Conservation (phyloP, 2,888 invertebrate species). For the Andrena fulva region DNA sequence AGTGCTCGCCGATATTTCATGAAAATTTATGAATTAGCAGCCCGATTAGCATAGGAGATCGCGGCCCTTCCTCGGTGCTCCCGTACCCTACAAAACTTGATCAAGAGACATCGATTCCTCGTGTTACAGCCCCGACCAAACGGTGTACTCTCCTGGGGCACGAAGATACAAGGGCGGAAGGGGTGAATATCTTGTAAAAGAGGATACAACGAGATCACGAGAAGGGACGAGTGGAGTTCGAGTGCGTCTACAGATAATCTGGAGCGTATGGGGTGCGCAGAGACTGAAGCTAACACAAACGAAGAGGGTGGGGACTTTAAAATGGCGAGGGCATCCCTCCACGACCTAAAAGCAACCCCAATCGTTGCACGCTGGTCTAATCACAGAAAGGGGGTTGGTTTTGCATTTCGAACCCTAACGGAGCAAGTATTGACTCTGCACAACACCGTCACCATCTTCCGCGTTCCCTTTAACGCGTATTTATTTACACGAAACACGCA, state of each 20-base stretch:
- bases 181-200: constrained; percentile 19
- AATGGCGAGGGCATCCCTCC: constrained; percentile 76
- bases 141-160: not conserved
- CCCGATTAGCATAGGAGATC: constrained; percentile 39
- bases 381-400: constrained; percentile 80
- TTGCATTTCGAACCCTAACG: constrained; percentile 76
- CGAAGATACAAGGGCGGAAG: constrained; percentile 8
- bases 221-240: constrained; percentile 62
- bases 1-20: constrained; percentile 79
- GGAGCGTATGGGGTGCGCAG: constrained; percentile 63
- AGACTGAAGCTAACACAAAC: constrained; percentile 58
- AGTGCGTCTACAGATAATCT: constrained; percentile 69
- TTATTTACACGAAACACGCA: not conserved
- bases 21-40: constrained; percentile 76
- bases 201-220: constrained; percentile 12
- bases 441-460: not conserved
- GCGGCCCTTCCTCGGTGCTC: not conserved
- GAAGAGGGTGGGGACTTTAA: constrained; percentile 78
- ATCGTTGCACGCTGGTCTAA: constrained; percentile 79
- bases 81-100: constrained; percentile 12
- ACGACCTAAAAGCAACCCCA: constrained; percentile 75
- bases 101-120: not conserved
- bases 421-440: constrained; percentile 47
- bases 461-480: not conserved
- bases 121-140: not conserved